A percentile compares a stretch with the other conserved stretches of the same genome.
Conservation (phyloP, 2,113 vertebrate genomes). For the Lipophrys pholis region DNA sequence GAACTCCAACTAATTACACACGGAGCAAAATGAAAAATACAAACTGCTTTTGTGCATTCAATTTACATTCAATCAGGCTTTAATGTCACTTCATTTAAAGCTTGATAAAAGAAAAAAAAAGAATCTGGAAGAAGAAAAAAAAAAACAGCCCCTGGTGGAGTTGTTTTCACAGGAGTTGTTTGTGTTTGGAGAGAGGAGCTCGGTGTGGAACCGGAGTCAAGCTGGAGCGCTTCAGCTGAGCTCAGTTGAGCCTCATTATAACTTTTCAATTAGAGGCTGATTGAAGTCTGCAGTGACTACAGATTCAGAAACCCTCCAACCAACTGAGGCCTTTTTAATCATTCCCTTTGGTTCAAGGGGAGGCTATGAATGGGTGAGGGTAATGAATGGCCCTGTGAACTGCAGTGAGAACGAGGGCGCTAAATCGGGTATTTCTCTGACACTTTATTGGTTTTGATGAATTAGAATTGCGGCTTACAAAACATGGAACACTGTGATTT, state of each 20-base stretch:
- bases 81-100: conserved; percentile 62
- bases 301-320: conserved; percentile 59
- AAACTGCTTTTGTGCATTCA: conserved; percentile 55
- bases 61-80: conserved; percentile 66
- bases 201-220: conserved; percentile 38
- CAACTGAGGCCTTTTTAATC: conserved; percentile 62
- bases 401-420: background rate
- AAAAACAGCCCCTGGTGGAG: conserved; percentile 24
- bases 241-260: conserved; percentile 67
- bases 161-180: conserved; percentile 28
- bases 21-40: conserved; percentile 57
- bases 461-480: conserved; percentile 1
- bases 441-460: conserved; percentile 25
- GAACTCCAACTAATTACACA: conserved; percentile 68
- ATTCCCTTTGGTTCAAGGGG: conserved; percentile 66
- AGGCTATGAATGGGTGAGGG: conserved; percentile 37
- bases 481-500: conserved; percentile 12
- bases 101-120: conserved; percentile 38
- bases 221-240: conserved; percentile 49
- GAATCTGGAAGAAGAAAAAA: conserved; percentile 16
- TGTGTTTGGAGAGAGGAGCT: conserved; percentile 32
- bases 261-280: conserved; percentile 76
- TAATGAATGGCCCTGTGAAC: conserved; percentile 51
- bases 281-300: conserved; percentile 60
- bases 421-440: conserved; percentile 17